Evolutionary conservation across 1,140 invertebrate species (phyloP), one percentile per base, ranked within the genome.

Genomic region (Hirudo medicinalis): DNA sequence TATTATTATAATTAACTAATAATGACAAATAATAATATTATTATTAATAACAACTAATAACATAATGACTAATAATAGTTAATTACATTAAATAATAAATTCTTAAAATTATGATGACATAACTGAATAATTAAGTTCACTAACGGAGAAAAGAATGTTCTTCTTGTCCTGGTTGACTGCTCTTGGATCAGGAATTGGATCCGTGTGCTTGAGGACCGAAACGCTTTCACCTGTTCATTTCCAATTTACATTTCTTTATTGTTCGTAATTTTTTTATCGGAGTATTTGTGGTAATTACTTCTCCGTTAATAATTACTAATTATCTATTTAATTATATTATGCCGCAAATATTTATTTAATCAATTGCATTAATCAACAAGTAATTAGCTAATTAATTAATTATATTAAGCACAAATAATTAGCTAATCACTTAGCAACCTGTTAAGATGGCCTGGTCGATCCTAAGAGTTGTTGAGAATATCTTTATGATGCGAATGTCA

Each of bases 101-200:
- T 63, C 2, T 27, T 32, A 63, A 63, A 5, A 63, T 6, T 32
- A 20, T 63, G 1, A 63, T 25, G 15, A 13, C 32, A 36, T 36
- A 36, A 3, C 6, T 36, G 19, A 63, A 63, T 25, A 63, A 25
- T 32, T 63, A 13, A 57, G 25, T 57, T 68, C 40, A 78, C 80
- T 82, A 77, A 84, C 83, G 53, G 86, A 87, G 76, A 87, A 87
- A 6, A 99, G 86, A 79, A 98, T 94, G 84, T 99, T 99, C 84
- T 99, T 99, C 84, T 99, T 99, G 86, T 99, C 87, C 78, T 92
- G 90, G 84, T 99, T 99, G 77, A 99, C 97, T 80, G 96, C 94
- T 74, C 95, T 87, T 53, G 92, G 91, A 84, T 99, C 97, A 81
- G 95, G 88, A 78, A 99, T 88, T 71, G 92, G 83, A 76, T 99